Conservation (phyloP, 2,888 invertebrate species). For the Cryptops parisi region DNA sequence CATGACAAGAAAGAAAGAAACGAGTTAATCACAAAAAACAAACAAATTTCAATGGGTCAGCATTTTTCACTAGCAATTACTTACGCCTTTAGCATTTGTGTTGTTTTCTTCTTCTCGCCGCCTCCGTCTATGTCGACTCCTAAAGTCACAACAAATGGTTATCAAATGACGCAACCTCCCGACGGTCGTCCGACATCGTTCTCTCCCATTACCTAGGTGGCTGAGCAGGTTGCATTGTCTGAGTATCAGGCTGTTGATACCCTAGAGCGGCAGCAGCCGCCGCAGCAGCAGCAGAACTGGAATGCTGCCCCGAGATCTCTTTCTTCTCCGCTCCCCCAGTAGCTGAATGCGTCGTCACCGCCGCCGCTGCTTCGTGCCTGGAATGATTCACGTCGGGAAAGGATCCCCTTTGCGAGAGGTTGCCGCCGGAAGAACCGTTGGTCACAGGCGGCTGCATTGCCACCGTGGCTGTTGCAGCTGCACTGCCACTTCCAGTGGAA, state of each 20-base stretch:
- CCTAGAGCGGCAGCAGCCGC: not conserved
- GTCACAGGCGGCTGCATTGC: constrained; percentile 18
- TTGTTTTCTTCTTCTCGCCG: constrained; percentile 16
- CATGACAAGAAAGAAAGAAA: not conserved
- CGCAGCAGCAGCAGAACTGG: constrained; percentile 8
- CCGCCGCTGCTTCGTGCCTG: constrained; percentile 13
- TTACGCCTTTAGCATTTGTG: constrained; percentile 3
- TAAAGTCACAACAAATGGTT: not conserved
- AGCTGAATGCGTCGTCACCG: not conserved
- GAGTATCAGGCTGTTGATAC: constrained; percentile 8
- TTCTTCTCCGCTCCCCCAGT: not conserved
- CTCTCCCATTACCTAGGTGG: constrained; percentile 6
- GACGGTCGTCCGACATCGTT: no score
- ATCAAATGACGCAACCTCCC: no score
- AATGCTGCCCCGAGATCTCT: no score
- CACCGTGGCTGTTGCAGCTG: constrained; percentile 5
- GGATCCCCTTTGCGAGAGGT: not conserved
- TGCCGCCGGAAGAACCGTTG: constrained; percentile 9
- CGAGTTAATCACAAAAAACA: constrained; percentile 5
- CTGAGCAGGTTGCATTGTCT: constrained; percentile 8
- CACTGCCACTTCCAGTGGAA: constrained; percentile 33
- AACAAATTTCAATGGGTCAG: no score
- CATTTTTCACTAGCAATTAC: no score
- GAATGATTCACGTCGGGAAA: constrained; percentile 5
- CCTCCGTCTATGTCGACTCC: constrained; percentile 17